Evolutionary conservation across 2,888 invertebrate species (phyloP).

Genomic region (Eumerus sabulonum): DNA sequence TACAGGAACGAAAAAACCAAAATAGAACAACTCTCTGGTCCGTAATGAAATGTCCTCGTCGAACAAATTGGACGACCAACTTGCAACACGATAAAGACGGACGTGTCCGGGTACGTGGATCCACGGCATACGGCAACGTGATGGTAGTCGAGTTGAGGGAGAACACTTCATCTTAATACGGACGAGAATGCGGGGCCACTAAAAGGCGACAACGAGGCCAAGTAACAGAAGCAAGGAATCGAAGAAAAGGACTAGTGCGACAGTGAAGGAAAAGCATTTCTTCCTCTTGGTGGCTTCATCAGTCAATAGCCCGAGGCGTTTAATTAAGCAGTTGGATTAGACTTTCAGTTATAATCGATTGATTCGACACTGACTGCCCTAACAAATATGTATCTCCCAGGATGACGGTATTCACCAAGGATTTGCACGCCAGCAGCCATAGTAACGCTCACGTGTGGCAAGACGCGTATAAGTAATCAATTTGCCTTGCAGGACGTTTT

Average conservation of each 20-base stretch:
- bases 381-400: no score
- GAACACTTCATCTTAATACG: conserved; percentile 40
- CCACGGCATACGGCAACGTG: background rate
- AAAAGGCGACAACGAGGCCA: conserved; percentile 30
- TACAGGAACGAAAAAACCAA: conserved; percentile 8
- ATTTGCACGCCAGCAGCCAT: no score
- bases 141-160: conserved; percentile 9
- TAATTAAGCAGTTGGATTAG: no score
- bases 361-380: no score
- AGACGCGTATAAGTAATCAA: no score
- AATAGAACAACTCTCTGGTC: conserved; percentile 21
- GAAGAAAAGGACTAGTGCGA: background rate
- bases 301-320: no score
- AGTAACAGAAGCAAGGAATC: background rate
- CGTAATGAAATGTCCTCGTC: conserved; percentile 64
- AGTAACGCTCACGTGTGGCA: no score
- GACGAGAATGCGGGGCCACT: conserved; percentile 30
- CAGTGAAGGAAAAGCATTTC: conserved; percentile 7
- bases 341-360: no score
- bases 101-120: conserved; percentile 3
- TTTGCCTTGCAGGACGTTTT: no score
- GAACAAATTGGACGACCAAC: conserved; percentile 57
- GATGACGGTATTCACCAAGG: no score
- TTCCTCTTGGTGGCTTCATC: background rate
- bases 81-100: conserved; percentile 50